A percentile compares a stretch with the other conserved stretches of the same genome.
Conservation (phyloP, 2,113 vertebrate genomes). For the Labrus mixtus region DNA sequence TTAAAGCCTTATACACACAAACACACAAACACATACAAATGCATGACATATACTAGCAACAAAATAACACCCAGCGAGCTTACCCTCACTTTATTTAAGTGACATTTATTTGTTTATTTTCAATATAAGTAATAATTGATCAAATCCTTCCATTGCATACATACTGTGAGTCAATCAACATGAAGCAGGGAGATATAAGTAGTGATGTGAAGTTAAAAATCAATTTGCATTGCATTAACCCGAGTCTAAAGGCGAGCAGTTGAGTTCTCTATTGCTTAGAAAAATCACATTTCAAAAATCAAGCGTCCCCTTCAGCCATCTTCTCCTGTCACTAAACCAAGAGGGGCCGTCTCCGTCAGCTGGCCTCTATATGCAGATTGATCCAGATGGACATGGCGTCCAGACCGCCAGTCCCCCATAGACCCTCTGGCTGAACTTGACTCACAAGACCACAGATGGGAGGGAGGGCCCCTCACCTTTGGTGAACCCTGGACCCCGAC, state of each 20-base stretch:
- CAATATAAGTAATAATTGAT: slow-evolving; percentile 52
- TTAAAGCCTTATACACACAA: slow-evolving; percentile 58
- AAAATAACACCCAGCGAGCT: slow-evolving; percentile 6
- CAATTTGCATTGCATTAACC: slow-evolving; percentile 79
- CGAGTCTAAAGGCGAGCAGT: slow-evolving; percentile 69
- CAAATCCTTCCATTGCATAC: slow-evolving; percentile 43
- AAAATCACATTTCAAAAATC: slow-evolving; percentile 81
- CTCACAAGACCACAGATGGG: slow-evolving; percentile 82
- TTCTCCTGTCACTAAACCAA: slow-evolving; percentile 40
- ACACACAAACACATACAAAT: slow-evolving; percentile 30
- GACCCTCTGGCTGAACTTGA: slow-evolving; percentile 85
- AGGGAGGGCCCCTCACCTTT: slow-evolving; percentile 77
- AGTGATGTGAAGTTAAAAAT: slow-evolving; percentile 72
- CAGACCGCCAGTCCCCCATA: slow-evolving; percentile 78
- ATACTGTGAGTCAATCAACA: slow-evolving; percentile 67
- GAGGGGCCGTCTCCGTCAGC: slow-evolving; percentile 69
- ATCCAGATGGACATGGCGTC: slow-evolving; percentile 82
- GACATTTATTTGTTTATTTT: slow-evolving; percentile 31
- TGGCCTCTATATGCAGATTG: slow-evolving; percentile 80
- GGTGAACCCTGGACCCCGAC: slow-evolving; percentile 73
- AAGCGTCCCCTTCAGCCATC: slow-evolving; percentile 60
- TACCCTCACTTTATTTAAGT: slow-evolving; percentile 47
- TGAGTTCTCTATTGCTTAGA: slow-evolving; percentile 64
- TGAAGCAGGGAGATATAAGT: slow-evolving; percentile 62
- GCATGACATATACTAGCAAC: not conserved